Percentiles rank a stretch among this genome's conserved stretches.
These are phyloP conservation scores for Entelurus aequoreus DNA, from an alignment of 2,113 vertebrate genomes.

Conservation along the genomic window DNA sequence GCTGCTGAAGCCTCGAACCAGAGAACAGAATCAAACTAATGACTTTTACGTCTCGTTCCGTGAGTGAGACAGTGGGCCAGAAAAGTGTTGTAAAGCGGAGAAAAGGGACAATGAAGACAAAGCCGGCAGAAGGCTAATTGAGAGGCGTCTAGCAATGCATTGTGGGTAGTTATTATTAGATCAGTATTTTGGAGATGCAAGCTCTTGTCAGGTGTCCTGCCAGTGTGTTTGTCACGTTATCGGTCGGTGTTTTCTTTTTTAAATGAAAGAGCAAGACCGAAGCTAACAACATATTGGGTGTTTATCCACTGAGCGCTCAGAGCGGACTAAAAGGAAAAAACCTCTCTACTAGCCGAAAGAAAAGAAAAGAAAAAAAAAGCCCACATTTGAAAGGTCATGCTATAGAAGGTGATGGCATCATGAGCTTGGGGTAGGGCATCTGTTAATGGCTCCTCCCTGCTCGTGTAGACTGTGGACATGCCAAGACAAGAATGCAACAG, in stretches of 20 bases:
- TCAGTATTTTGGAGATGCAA: constrained; percentile 21
- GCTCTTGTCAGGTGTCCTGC: constrained; percentile 23
- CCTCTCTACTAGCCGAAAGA: constrained; percentile 12
- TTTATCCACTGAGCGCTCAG: constrained; percentile 15
- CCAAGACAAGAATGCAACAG: not conserved
- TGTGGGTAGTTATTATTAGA: constrained; percentile 53
- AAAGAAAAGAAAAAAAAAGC: constrained; percentile 21
- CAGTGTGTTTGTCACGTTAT: not conserved
- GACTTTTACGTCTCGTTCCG: constrained; percentile 10
- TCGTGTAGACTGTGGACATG: not conserved
- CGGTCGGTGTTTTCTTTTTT: not conserved
- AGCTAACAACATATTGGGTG: not conserved
- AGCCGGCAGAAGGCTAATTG: constrained; percentile 21
- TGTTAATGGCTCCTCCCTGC: constrained; percentile 9
- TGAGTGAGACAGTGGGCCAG: constrained; percentile 25
- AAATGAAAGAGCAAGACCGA: constrained; percentile 8
- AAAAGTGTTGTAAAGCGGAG: constrained; percentile 40
- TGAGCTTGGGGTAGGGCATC: constrained; percentile 32
- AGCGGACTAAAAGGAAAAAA: constrained; percentile 20
- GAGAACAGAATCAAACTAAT: constrained; percentile 41
- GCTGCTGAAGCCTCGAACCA: constrained; percentile 19
- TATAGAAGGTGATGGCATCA: constrained; percentile 28
- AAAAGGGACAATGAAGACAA: constrained; percentile 38
- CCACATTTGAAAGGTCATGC: constrained; percentile 38
- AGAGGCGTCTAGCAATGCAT: constrained; percentile 28